Conservation (phyloP, 2,113 vertebrate genomes). For the Hyaena hyaena region DNA sequence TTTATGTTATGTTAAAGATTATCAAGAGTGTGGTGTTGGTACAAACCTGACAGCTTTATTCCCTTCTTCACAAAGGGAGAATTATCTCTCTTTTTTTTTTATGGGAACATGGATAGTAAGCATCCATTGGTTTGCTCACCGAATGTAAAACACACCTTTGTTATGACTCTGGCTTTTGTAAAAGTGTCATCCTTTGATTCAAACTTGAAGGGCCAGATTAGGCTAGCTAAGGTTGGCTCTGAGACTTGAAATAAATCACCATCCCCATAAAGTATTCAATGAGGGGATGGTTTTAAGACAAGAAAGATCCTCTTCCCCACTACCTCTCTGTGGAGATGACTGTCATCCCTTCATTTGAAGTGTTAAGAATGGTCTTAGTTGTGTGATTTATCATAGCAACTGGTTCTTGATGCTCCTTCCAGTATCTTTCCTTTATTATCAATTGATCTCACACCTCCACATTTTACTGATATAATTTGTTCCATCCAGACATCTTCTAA, state of each 20-base stretch:
- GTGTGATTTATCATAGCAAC: neutral
- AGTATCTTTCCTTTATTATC: neutral
- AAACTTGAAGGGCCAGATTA: constrained; percentile 1
- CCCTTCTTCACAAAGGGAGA: constrained; percentile 8
- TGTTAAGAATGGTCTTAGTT: neutral
- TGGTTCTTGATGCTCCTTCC: neutral
- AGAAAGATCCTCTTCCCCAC: neutral
- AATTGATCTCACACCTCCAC: neutral
- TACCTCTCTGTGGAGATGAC: neutral
- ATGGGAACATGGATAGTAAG: constrained; percentile 20
- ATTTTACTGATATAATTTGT: constrained; percentile 35
- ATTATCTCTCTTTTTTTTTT: constrained; percentile 21
- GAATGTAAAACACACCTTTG: constrained; percentile 60
- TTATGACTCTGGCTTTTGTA: constrained; percentile 59
- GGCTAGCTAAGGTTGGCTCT: constrained; percentile 34
- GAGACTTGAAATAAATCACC: constrained; percentile 39
- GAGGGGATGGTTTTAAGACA: neutral
- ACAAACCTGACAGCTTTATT: constrained; percentile 52
- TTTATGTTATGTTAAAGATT: neutral
- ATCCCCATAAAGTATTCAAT: neutral
- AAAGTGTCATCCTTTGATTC: constrained; percentile 50
- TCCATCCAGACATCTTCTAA: neutral
- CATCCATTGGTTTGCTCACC: constrained; percentile 24
- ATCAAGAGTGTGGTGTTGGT: neutral
- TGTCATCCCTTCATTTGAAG: neutral